Base-by-base conservation (phyloP, 1,140 invertebrate species). In the Psix sp. region DNA sequence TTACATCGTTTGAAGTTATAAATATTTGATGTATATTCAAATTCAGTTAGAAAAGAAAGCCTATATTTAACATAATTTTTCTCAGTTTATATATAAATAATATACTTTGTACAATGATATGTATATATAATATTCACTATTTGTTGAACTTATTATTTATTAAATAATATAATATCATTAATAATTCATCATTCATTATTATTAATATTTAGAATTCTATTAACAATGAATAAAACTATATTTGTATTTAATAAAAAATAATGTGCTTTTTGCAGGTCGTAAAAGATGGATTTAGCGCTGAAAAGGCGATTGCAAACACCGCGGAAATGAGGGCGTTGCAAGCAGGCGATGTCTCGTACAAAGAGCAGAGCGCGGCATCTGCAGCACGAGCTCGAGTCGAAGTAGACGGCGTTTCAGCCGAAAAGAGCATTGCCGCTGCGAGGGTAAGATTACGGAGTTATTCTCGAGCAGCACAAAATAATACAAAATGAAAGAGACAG, bases 251-350 rank as follows among this genome's bases (percentile, higher is more conserved):
- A 7, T 29, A 3, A n/a, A 10, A 29, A 29, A 29, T 4, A 29
- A 10, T 29, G 26, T 10, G 2, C n/a, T 29, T 7, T 45, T 49
- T 56, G n/a, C 20, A 88, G 88, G 91, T 94, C 6, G 89, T 94
- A n/a, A 92, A 92, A 33, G 94, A 95, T 79, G 93, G 92, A 42
- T 94, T 92, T 80, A 95, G 93, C 85, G 91, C 93, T 3, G 94
- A 95, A 74, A 91, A 92, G 74, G 91, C 92, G 77, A 89, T 88
- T 1, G 90, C 93, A n/a, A 94, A 95, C 80, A 91, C 91, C 13
- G 92, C 93, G 4, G 93, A 94, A 84, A 91, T 92, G 89, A 92
- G 93, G 80, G 90, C 91, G 13, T 79, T 96, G 38, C 93, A 95
- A 77, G 88, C 94, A 5, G 93, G 92, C 1, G 94, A 95, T 76